Base-by-base conservation (phyloP, 1,140 invertebrate species). In the Melanaphis sacchari region DNA sequence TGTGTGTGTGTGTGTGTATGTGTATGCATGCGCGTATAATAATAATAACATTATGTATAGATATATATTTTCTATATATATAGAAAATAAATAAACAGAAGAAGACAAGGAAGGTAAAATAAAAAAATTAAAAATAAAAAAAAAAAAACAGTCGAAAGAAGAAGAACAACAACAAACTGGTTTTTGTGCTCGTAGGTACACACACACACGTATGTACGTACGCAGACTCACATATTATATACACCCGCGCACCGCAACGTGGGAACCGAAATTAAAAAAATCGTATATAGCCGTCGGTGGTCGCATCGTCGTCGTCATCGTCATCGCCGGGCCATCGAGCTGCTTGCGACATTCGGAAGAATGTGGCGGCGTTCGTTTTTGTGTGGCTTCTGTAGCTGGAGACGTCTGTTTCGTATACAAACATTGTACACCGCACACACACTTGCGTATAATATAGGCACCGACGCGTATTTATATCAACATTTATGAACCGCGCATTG, bases 261-360 rank as follows among this genome's bases (percentile, higher is more conserved):
- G 91, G 91, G 91, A 93, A 93, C 91, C 81, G 91, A 93, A 92
- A 92, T 92, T 82, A 36, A 52, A 93, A 93, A 93, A 93, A 93
- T 54, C 81, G 46, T 93, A 66, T 59, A 49, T 49, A 84, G 46
- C 91, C 46, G 91, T 85, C 91, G 91, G 91, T 93, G 91, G 91
- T 93, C 91, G 59, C 59, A n/a, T 76, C 59, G 81, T 66, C 91
- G 81, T 82, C 54, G 18, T 40, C 21, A 38, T 31, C 43, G 46
- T 89, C 46, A 36, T 38, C 46, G 36, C 88, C 52, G 88, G 88
- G 52, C 88, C 87, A 89, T 54, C 88, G 88, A 43, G 26, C 85
- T 54, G 91, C 91, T 93, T 93, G 91, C 91, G 91, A 93, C 91
- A 93, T 93, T 93, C 36, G 91, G 91, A 93, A 93, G 91, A 93